These are phyloP conservation scores for Megamerina dolium DNA, from an alignment of 2,888 invertebrate species.

Conservation along the genomic window DNA sequence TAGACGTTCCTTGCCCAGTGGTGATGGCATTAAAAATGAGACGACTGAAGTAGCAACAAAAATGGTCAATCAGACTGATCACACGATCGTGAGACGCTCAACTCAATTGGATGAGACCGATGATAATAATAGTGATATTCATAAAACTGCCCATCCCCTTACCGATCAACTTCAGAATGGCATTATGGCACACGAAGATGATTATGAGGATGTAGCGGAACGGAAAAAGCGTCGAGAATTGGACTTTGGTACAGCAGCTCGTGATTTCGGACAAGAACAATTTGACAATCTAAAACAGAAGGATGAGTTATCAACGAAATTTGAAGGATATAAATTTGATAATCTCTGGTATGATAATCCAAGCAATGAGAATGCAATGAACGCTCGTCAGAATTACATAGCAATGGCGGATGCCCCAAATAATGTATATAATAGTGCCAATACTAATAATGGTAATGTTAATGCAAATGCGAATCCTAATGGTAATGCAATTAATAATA, in stretches of 20 bases:
- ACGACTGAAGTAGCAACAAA: background rate
- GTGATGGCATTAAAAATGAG: background rate
- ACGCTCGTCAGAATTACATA: no score
- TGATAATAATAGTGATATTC: conserved; percentile 27
- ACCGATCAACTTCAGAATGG: conserved; percentile 6
- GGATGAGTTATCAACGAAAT: conserved; percentile 4
- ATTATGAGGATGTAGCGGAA: conserved; percentile 5
- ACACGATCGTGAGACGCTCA: conserved; percentile 8
- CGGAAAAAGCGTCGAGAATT: conserved; percentile 2
- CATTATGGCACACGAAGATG: conserved; percentile 15
- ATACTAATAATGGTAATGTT: conserved; percentile 12
- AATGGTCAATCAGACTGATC: background rate
- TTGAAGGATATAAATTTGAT: conserved; percentile 18
- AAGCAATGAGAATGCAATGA: background rate
- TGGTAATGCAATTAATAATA: no score
- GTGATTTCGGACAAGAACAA: conserved; percentile 9
- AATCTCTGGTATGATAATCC: conserved; percentile 17
- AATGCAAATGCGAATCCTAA: background rate
- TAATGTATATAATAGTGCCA: conserved; percentile 9
- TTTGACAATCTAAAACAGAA: conserved; percentile 22
- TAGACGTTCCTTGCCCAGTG: background rate
- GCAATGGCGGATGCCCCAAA: no score
- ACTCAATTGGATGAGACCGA: conserved; percentile 21
- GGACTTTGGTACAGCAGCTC: conserved; percentile 7
- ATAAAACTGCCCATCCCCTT: background rate